phyloP scores from a whole-genome alignment of 2,888 invertebrate genomes.

The Drosophila flavopinicola region DNA sequence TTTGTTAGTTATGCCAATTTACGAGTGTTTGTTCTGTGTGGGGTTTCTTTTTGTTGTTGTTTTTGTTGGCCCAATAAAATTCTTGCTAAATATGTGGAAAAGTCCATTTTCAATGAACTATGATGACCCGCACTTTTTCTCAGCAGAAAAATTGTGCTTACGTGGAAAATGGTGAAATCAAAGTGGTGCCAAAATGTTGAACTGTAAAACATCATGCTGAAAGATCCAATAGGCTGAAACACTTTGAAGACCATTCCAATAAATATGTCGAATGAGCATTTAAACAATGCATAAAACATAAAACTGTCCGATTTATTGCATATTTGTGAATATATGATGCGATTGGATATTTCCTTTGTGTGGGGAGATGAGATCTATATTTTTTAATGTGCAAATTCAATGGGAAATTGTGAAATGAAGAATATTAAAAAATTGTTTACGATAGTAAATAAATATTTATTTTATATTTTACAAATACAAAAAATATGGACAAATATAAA shows the following conservation, averaged over 20 bases:
- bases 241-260: slow-evolving; percentile 23
- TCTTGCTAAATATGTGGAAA: slow-evolving; percentile 29
- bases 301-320: slow-evolving; percentile 18
- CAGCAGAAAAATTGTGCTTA: too few species aligned
- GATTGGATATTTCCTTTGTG: background rate
- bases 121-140: slow-evolving; percentile 43
- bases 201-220: slow-evolving; percentile 32
- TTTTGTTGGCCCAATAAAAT: slow-evolving; percentile 41
- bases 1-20: slow-evolving; percentile 25
- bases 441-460: background rate
- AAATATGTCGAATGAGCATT: slow-evolving; percentile 40
- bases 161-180: slow-evolving; percentile 39
- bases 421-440: background rate
- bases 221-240: slow-evolving; percentile 29
- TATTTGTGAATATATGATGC: background rate
- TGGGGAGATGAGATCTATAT: too few species aligned
- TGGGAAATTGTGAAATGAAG: background rate
- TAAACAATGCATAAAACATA: slow-evolving; percentile 31
- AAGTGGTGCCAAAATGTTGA: slow-evolving; percentile 10
- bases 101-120: slow-evolving; percentile 55
- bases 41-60: slow-evolving; percentile 53
- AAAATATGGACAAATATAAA: background rate
- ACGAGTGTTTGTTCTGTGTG: slow-evolving; percentile 43
- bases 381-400: slow-evolving; percentile 1
- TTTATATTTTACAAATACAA: background rate